Evolutionary conservation across 1,140 invertebrate species (phyloP).

Genomic region (Musca vetustissima): DNA sequence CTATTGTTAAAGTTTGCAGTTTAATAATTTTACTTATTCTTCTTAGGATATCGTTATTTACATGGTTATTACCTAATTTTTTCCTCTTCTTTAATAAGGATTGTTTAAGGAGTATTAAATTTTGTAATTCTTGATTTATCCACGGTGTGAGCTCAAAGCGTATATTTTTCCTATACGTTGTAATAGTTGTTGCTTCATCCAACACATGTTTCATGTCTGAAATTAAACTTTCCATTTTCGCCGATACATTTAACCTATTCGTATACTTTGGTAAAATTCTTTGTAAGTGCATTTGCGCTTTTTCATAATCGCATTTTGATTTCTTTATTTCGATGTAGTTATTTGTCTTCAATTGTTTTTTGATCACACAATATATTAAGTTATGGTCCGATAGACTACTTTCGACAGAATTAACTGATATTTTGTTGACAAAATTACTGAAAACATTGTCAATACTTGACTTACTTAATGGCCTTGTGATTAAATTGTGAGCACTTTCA

Average conservation of each 20-base stretch:
- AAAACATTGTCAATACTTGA: not conserved
- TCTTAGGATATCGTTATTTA: not conserved
- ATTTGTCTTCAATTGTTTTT: not conserved
- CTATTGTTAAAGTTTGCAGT: not conserved
- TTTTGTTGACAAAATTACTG: not conserved
- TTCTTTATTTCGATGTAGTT: not conserved
- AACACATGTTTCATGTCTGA: no score
- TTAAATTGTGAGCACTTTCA: not conserved
- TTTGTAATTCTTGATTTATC: not conserved
- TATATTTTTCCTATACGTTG: no score
- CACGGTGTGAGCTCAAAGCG: not conserved
- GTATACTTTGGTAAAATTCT: not conserved
- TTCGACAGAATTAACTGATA: not conserved
- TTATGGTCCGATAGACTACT: not conserved
- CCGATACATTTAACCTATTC: no score
- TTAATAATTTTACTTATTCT: constrained; percentile 9
- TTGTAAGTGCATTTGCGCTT: not conserved
- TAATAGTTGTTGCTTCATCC: no score
- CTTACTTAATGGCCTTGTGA: not conserved
- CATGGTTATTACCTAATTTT: not conserved
- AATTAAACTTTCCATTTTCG: no score
- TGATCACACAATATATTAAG: not conserved
- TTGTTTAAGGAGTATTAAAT: not conserved
- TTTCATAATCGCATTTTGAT: not conserved
- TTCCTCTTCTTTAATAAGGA: not conserved